Evolutionary conservation across 2,888 invertebrate genomes (phyloP).

Genomic region (Hydrotaea diabolus): DNA sequence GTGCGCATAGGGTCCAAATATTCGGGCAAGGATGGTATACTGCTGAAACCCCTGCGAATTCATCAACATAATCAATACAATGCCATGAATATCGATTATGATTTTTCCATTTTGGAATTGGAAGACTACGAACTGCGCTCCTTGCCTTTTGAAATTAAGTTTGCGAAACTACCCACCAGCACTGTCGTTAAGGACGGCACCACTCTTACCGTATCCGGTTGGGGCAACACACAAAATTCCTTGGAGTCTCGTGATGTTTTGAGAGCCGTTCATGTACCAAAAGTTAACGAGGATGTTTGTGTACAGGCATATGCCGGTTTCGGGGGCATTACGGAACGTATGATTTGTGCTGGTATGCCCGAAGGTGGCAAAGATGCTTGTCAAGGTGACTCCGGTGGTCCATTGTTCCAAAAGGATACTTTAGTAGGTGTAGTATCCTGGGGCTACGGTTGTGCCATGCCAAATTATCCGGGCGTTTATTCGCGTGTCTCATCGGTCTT

Average conservation of each 20-base stretch:
- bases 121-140: constrained; percentile 62
- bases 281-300: constrained; percentile 72
- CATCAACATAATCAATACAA: constrained; percentile 78
- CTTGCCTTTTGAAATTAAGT: constrained; percentile 45
- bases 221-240: constrained; percentile 71
- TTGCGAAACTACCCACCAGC: constrained; percentile 41
- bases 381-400: constrained; percentile 80
- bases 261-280: constrained; percentile 71
- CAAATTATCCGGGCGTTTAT: constrained; percentile 81
- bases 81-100: constrained; percentile 78
- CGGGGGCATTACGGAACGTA: constrained; percentile 70
- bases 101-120: constrained; percentile 80
- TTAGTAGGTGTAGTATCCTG: constrained; percentile 81
- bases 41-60: constrained; percentile 74
- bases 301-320: constrained; percentile 68
- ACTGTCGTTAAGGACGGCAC: constrained; percentile 48
- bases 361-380: constrained; percentile 77
- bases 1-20: constrained; percentile 80
- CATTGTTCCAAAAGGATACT: constrained; percentile 73
- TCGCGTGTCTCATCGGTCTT: constrained; percentile 76
- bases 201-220: constrained; percentile 66
- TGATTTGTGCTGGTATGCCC: constrained; percentile 76
- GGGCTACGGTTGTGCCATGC: constrained; percentile 81
- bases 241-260: constrained; percentile 72
- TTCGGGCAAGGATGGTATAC: constrained; percentile 76